Percentiles rank a stretch among this genome's conserved stretches.
Conservation (phyloP, 2,888 invertebrate species). For the Tipula lateralis region DNA sequence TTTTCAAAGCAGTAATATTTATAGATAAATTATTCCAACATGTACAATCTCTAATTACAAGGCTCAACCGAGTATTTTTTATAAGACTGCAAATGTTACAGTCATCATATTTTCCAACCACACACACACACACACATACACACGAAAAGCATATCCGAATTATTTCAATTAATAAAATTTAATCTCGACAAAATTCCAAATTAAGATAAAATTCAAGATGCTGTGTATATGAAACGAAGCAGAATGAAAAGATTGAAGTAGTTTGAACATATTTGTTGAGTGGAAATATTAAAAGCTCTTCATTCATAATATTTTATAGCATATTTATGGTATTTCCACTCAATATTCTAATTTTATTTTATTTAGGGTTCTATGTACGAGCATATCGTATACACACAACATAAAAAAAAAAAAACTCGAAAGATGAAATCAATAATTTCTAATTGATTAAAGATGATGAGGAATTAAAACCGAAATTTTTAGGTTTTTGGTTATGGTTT, state of each 20-base stretch:
- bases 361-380: neutral
- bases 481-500: neutral
- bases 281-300: neutral
- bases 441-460: conserved; percentile 9
- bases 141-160: too few relatives aligned
- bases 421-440: neutral
- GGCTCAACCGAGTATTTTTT: too few relatives aligned
- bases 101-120: too few relatives aligned
- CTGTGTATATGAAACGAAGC: neutral
- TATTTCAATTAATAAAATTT: too few relatives aligned
- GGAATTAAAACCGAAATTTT: neutral
- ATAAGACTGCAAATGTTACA: too few relatives aligned
- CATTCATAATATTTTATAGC: neutral
- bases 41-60: too few relatives aligned
- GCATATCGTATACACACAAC: neutral
- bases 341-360: conserved; percentile 9
- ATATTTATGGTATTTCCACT: conserved; percentile 24
- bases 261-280: neutral
- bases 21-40: too few relatives aligned
- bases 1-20: too few relatives aligned
- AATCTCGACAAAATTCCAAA: too few relatives aligned
- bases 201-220: neutral
- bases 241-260: neutral
- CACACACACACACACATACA: too few relatives aligned
- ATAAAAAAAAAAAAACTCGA: neutral